phyloP scores from a whole-genome alignment of 2,113 vertebrate species.

The Chinchilla lanigera region DNA sequence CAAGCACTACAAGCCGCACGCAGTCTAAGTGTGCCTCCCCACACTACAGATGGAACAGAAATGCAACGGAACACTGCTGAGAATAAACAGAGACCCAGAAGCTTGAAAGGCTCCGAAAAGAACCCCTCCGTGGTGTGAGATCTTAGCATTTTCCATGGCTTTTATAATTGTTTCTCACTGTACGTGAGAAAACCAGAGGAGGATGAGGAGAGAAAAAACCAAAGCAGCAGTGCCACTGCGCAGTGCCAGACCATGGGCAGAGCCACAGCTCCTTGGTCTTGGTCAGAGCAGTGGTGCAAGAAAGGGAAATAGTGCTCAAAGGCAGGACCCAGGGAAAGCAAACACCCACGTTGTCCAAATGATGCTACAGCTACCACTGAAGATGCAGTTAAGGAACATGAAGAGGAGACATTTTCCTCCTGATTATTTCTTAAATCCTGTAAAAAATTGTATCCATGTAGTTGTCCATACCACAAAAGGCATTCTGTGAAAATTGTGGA shows the following conservation, averaged over 20 bases:
- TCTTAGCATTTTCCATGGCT: constrained; percentile 49
- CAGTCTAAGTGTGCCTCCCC: not conserved
- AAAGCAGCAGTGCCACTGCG: not conserved
- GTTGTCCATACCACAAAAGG: not conserved
- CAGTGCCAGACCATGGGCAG: constrained; percentile 33
- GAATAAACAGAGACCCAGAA: constrained; percentile 49
- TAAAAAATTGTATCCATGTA: constrained; percentile 28
- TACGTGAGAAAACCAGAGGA: constrained; percentile 39
- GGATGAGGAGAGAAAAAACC: constrained; percentile 25
- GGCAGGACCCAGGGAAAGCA: constrained; percentile 28
- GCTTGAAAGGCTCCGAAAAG: constrained; percentile 58
- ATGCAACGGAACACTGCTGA: constrained; percentile 34
- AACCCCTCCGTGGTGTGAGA: constrained; percentile 37
- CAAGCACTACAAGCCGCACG: not conserved
- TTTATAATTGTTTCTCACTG: constrained; percentile 67
- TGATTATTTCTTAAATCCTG: constrained; percentile 47
- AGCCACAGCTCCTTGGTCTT: not conserved
- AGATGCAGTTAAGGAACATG: constrained; percentile 55
- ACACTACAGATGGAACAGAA: not conserved
- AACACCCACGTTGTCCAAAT: constrained; percentile 7
- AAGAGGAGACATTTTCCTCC: not conserved
- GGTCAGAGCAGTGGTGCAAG: not conserved
- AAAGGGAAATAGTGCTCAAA: not conserved
- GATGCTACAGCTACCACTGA: not conserved
- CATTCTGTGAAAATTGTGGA: constrained; percentile 15